Percentiles rank a stretch among this genome's conserved stretches.
These are phyloP conservation scores for Pandemis cinnamomeana DNA, from an alignment of 2,888 invertebrate genomes.

Conservation along the genomic window DNA sequence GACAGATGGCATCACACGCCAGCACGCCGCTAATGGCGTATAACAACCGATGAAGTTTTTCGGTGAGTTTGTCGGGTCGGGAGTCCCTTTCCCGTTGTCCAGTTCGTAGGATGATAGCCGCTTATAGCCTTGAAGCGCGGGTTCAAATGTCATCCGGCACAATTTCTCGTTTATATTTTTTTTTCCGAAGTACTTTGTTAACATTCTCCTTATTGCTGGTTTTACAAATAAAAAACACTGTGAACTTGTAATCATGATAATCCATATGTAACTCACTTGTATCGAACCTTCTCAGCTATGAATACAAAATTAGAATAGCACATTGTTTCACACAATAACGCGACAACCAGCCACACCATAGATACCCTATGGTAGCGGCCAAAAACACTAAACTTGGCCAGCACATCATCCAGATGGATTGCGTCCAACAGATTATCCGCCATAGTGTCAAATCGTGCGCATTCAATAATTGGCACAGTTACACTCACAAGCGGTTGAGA, in stretches of 20 bases:
- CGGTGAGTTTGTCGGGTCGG: too few relatives aligned
- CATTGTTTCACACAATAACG: slow-evolving; percentile 10
- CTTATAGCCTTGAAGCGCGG: too few relatives aligned
- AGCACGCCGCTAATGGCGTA: too few relatives aligned
- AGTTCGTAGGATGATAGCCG: too few relatives aligned
- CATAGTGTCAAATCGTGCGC: slow-evolving; percentile 3
- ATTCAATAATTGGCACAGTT: not conserved
- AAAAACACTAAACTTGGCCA: slow-evolving; percentile 33
- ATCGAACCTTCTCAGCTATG: not conserved
- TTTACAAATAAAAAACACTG: too few relatives aligned
- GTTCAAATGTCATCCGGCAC: too few relatives aligned
- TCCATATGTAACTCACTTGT: not conserved
- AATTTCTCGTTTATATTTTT: too few relatives aligned
- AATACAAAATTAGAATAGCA: slow-evolving; percentile 35
- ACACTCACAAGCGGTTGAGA: not conserved
- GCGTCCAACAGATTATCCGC: slow-evolving; percentile 14
- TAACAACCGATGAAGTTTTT: too few relatives aligned
- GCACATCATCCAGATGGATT: slow-evolving; percentile 33
- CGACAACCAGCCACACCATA: slow-evolving; percentile 11
- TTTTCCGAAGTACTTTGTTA: too few relatives aligned
- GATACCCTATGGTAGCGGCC: slow-evolving; percentile 31
- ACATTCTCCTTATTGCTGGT: too few relatives aligned
- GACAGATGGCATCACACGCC: too few relatives aligned
- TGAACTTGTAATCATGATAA: not conserved
- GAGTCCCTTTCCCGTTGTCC: too few relatives aligned